Percentiles rank a stretch among this genome's conserved stretches.
Conservation (phyloP, 2,888 invertebrate genomes). For the Elegia similella region DNA sequence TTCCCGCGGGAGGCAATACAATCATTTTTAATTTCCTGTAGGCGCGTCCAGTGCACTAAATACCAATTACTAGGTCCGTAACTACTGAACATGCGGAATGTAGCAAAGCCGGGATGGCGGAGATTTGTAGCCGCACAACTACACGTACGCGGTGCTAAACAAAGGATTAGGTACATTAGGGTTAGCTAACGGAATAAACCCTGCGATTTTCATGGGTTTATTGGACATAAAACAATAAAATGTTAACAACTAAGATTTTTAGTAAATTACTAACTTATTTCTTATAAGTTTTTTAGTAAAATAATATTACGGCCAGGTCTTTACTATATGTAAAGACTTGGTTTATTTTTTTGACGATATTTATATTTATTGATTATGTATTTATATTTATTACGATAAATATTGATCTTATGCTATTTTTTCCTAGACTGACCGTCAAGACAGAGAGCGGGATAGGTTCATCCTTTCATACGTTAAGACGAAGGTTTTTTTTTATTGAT, state of each 20-base stretch:
- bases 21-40: slow-evolving; percentile 71
- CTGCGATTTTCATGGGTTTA: slow-evolving; percentile 5
- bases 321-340: too few relatives aligned
- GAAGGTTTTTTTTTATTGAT: too few relatives aligned
- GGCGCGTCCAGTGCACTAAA: slow-evolving; percentile 62
- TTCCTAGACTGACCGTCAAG: too few relatives aligned
- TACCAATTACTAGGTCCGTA: slow-evolving; percentile 67
- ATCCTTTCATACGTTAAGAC: too few relatives aligned
- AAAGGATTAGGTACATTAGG: slow-evolving; percentile 15
- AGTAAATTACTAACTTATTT: too few relatives aligned
- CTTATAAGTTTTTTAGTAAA: neutral
- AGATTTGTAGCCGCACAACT: slow-evolving; percentile 15
- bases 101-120: slow-evolving; percentile 41
- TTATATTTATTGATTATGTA: too few relatives aligned
- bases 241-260: neutral
- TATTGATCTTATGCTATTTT: too few relatives aligned
- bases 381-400: too few relatives aligned
- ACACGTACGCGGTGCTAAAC: slow-evolving; percentile 3
- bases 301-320: neutral
- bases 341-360: too few relatives aligned
- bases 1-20: slow-evolving; percentile 50
- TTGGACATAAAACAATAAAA: neutral
- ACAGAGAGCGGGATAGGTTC: too few relatives aligned
- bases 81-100: slow-evolving; percentile 65
- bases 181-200: slow-evolving; percentile 11